Percentiles rank a stretch among this genome's conserved stretches.
Conservation (phyloP, 2,113 vertebrate genomes). For the Ptilonorhynchus violaceus region DNA sequence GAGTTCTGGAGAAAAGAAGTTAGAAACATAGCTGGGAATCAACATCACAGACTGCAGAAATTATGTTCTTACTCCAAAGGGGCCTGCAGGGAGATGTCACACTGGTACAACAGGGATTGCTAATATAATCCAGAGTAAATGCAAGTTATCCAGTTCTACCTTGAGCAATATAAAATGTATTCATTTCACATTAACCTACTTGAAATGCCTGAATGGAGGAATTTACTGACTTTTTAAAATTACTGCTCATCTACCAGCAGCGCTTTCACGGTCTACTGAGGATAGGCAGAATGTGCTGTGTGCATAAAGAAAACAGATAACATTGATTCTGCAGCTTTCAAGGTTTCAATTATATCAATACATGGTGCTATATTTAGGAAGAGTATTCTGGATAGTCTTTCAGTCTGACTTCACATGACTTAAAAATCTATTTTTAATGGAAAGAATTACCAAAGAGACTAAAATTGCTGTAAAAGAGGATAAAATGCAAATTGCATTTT, state of each 20-base stretch:
- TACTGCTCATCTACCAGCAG: background rate
- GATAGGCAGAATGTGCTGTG: background rate
- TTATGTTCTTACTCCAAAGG: background rate
- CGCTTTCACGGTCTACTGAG: background rate
- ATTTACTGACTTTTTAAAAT: slow-evolving; percentile 30
- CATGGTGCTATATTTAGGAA: background rate
- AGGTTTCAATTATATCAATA: background rate
- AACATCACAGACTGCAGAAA: background rate
- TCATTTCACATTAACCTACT: background rate
- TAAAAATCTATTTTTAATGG: background rate
- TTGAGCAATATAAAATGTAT: background rate
- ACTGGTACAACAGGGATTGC: background rate
- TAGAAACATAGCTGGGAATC: background rate
- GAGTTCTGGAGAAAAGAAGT: background rate
- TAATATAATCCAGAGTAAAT: background rate
- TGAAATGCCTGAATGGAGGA: background rate
- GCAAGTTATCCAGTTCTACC: background rate
- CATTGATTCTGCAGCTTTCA: background rate
- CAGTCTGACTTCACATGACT: background rate
- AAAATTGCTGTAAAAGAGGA: background rate
- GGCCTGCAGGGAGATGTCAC: background rate
- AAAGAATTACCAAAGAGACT: background rate
- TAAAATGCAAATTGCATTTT: background rate
- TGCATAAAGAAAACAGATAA: background rate
- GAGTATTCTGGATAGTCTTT: background rate